Evolutionary conservation across 2,113 vertebrate species (phyloP).

Genomic region (Podarcis muralis): DNA sequence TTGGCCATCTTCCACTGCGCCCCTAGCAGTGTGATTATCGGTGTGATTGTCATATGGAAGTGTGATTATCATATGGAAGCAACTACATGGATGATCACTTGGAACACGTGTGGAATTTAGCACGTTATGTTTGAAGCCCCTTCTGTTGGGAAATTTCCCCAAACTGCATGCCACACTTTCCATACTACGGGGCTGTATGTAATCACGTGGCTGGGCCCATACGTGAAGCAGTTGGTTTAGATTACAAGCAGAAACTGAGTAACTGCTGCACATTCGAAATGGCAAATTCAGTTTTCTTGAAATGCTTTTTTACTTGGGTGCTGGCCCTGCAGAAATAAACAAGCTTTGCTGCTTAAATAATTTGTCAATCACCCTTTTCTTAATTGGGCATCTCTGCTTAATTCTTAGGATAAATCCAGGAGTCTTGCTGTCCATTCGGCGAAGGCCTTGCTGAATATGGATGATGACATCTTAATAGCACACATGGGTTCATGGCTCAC

Average conservation of each 20-base stretch:
- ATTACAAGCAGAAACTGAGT: not conserved
- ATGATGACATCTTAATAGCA: conserved; percentile 82
- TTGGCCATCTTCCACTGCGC: too few relatives aligned
- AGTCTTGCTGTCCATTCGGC: conserved; percentile 84
- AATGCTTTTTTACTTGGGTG: not conserved
- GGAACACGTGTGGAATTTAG: too few relatives aligned
- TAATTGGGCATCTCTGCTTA: conserved; percentile 24
- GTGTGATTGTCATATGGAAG: too few relatives aligned
- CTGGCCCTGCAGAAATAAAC: not conserved
- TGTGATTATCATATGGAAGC: too few relatives aligned
- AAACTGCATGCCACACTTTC: too few relatives aligned
- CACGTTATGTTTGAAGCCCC: too few relatives aligned
- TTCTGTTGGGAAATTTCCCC: too few relatives aligned
- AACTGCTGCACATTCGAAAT: not conserved
- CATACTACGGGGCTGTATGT: too few relatives aligned
- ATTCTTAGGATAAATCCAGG: conserved; percentile 87
- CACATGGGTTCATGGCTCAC: conserved; percentile 83
- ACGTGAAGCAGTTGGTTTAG: not conserved
- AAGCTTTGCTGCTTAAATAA: not conserved
- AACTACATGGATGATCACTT: too few relatives aligned
- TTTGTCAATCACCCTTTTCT: not conserved
- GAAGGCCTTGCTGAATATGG: conserved; percentile 73
- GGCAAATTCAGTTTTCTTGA: not conserved
- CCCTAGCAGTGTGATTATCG: too few relatives aligned
- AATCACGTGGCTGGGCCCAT: too few relatives aligned